These are phyloP conservation scores for Onthophagus taurus DNA, from an alignment of 1,140 invertebrate genomes.

Conservation along the genomic window DNA sequence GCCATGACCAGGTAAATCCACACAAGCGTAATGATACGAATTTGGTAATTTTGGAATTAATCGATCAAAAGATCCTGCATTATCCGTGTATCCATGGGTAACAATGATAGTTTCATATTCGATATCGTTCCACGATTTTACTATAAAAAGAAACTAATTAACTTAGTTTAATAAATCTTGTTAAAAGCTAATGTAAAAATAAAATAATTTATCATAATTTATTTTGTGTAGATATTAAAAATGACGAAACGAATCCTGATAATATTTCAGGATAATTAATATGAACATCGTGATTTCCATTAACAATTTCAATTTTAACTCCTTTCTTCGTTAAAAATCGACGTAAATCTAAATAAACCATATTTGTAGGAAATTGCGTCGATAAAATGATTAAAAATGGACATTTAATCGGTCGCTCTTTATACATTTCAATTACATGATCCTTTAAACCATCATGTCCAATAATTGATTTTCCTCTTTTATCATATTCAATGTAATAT, in stretches of 20 bases:
- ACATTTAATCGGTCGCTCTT: conserved; percentile 23
- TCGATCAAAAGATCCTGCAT: conserved; percentile 51
- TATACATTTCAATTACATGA: conserved; percentile 31
- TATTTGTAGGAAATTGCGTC: background rate
- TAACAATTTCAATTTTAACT: conserved; percentile 35
- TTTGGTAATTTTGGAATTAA: conserved; percentile 47
- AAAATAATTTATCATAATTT: background rate
- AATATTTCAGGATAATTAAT: conserved; percentile 48
- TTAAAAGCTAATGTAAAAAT: background rate
- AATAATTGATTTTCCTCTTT: conserved; percentile 22
- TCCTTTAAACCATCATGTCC: conserved; percentile 16
- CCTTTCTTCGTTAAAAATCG: conserved; percentile 15
- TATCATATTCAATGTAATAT: conserved; percentile 31
- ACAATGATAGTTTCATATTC: conserved; percentile 40
- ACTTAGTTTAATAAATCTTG: background rate
- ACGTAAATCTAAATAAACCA: conserved; percentile 3
- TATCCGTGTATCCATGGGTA: conserved; percentile 52
- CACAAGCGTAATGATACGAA: conserved; percentile 47
- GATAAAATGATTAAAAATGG: conserved; percentile 33
- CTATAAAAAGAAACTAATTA: conserved; percentile 1
- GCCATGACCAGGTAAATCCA: conserved; percentile 61
- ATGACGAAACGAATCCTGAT: conserved; percentile 36
- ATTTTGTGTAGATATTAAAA: conserved; percentile 30
- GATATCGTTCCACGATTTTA: conserved; percentile 43
- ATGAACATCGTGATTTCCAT: conserved; percentile 56